Conservation (phyloP, 1,140 invertebrate genomes). For the Nymphalis io region DNA sequence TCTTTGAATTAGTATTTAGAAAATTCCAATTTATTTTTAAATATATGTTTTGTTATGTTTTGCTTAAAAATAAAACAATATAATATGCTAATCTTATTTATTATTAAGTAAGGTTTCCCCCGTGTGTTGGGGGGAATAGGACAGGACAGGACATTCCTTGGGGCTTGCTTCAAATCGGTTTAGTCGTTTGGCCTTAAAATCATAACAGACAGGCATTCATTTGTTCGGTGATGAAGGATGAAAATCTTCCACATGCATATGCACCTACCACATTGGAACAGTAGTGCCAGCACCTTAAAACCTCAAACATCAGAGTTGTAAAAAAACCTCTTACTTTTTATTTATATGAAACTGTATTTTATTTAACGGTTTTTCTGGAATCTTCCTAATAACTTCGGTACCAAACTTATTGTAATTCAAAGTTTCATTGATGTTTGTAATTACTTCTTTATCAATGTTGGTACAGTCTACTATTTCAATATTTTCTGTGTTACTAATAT, state of each 20-base stretch:
- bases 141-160: no score
- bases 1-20: neutral
- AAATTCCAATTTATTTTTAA: neutral
- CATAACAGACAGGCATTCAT: no score
- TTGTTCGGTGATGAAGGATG: no score
- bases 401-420: conserved; percentile 70
- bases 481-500: conserved; percentile 14
- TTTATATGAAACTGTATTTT: conserved; percentile 65
- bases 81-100: no score
- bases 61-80: neutral
- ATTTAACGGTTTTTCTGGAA: conserved; percentile 60
- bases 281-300: no score
- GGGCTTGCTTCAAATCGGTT: no score
- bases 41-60: neutral
- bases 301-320: no score
- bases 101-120: no score
- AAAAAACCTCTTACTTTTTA: conserved; percentile 42
- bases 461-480: conserved; percentile 66
- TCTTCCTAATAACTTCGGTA: conserved; percentile 52
- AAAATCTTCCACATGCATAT: no score
- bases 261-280: no score
- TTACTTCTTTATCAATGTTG: conserved; percentile 47
- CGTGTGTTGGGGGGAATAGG: no score
- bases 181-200: no score
- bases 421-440: conserved; percentile 65